A percentile compares a stretch with the other conserved stretches of the same genome.
These are phyloP conservation scores for Tragopan temminckii DNA, from an alignment of 2,797 vertebrate genomes.

Conservation along the genomic window DNA sequence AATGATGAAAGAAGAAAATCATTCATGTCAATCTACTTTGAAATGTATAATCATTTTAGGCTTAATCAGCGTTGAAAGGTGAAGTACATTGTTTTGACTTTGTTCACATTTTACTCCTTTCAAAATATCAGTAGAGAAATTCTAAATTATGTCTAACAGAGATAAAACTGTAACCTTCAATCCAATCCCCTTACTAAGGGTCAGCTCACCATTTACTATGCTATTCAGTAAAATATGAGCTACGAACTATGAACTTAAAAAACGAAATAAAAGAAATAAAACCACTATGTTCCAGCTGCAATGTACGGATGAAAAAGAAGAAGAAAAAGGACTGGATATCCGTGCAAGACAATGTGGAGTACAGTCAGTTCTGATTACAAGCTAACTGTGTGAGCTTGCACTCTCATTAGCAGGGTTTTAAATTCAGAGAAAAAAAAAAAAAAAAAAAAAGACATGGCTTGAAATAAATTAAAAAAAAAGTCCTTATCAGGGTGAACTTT, in stretches of 20 bases:
- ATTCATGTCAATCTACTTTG: background rate
- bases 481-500: slow-evolving; percentile 42
- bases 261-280: background rate
- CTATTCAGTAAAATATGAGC: background rate
- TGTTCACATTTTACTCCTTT: background rate
- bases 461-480: background rate
- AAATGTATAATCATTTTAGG: background rate
- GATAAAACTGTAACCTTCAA: background rate
- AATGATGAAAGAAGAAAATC: background rate
- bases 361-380: slow-evolving; percentile 30
- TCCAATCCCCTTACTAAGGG: background rate
- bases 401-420: background rate
- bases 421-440: background rate
- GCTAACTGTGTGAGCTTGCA: slow-evolving; percentile 16
- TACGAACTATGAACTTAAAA: background rate
- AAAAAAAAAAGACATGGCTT: background rate
- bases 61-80: background rate
- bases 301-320: background rate
- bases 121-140: background rate
- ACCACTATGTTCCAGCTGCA: background rate
- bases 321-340: background rate
- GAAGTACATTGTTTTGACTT: background rate
- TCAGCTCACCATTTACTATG: background rate
- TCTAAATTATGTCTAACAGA: background rate
- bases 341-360: slow-evolving; percentile 2